A percentile compares a stretch with the other conserved stretches of the same genome.
Evolutionary conservation across 2,888 invertebrate species (phyloP).

Genomic region (Leucophenga maculata): DNA sequence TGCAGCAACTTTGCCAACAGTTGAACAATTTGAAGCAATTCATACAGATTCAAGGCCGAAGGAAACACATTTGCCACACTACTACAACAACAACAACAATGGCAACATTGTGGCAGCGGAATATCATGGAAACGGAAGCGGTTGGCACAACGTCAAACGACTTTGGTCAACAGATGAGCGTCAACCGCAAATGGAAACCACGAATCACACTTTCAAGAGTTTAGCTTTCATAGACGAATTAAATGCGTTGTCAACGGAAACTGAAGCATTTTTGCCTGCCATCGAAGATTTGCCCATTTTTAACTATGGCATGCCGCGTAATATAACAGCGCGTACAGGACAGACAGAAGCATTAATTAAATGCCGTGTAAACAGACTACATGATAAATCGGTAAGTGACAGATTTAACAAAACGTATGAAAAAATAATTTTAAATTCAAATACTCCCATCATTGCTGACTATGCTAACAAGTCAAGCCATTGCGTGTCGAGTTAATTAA

Average conservation of each 20-base stretch:
- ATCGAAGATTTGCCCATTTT: conserved; percentile 75
- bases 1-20: conserved; percentile 37
- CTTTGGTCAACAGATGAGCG: conserved; percentile 21
- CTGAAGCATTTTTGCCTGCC: conserved; percentile 31
- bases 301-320: conserved; percentile 87
- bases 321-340: conserved; percentile 88
- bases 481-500: too few species aligned
- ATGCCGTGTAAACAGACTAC: conserved; percentile 88
- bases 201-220: conserved; percentile 65
- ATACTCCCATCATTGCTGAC: conserved; percentile 30
- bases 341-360: conserved; percentile 87
- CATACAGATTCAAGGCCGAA: background rate
- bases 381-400: conserved; percentile 84
- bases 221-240: conserved; percentile 58
- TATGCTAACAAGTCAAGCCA: conserved; percentile 7
- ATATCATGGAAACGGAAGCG: background rate
- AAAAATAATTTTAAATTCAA: background rate
- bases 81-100: conserved; percentile 12
- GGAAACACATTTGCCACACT: conserved; percentile 1
- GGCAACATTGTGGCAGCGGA: background rate
- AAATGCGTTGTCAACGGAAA: conserved; percentile 41
- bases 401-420: background rate
- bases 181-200: conserved; percentile 51
- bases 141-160: background rate
- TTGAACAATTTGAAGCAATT: background rate